Percentiles rank a stretch among this genome's conserved stretches.
phyloP scores from a whole-genome alignment of 2,888 invertebrate species.

The Neoaliturus tenellus region DNA sequence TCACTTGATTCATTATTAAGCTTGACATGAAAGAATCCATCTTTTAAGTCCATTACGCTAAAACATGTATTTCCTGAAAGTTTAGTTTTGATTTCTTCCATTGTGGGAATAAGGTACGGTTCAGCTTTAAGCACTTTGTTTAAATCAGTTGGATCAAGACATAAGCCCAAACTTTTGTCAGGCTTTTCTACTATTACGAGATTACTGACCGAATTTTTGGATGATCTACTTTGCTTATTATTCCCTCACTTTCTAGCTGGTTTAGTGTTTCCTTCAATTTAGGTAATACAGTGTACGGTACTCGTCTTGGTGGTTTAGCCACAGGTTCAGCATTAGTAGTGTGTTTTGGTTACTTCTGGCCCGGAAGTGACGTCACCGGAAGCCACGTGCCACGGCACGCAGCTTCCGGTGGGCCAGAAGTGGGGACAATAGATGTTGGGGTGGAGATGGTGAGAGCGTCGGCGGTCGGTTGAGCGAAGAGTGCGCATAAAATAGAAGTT shows the following conservation, averaged over 20 bases:
- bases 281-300: background rate
- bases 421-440: too few species aligned
- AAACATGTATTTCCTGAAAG: background rate
- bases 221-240: background rate
- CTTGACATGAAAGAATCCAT: constrained; percentile 56
- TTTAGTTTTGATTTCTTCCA: constrained; percentile 24
- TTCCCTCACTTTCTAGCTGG: background rate
- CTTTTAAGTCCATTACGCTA: background rate
- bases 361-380: too few species aligned
- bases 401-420: too few species aligned
- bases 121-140: background rate
- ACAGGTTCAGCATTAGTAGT: too few species aligned
- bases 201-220: constrained; percentile 2
- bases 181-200: background rate
- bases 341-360: too few species aligned
- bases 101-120: constrained; percentile 2
- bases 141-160: background rate
- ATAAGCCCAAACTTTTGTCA: background rate
- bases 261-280: constrained; percentile 2
- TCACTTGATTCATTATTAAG: constrained; percentile 51
- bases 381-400: too few species aligned
- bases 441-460: too few species aligned
- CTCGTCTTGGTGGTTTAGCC: background rate
- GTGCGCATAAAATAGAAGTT: too few species aligned
- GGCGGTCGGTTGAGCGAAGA: too few species aligned